phyloP scores from a whole-genome alignment of 2,113 vertebrate species.

The Danio rerio region DNA sequence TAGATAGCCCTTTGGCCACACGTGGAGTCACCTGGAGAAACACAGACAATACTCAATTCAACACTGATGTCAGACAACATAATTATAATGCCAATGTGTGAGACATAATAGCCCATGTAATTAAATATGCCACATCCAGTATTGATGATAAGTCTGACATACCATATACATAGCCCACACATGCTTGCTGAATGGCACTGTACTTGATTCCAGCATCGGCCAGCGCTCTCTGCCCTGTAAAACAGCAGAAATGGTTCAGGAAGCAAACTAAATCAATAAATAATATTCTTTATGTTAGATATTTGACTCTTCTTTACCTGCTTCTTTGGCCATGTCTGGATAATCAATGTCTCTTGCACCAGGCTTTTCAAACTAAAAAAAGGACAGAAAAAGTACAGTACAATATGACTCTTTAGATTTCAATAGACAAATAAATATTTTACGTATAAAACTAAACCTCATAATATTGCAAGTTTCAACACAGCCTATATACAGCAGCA shows the following conservation, averaged over 20 bases:
- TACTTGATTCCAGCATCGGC: constrained; percentile 90
- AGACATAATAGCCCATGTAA: not conserved
- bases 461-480: too few species aligned
- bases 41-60: not conserved
- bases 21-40: constrained; percentile 86
- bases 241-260: constrained; percentile 10
- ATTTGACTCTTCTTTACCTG: constrained; percentile 77
- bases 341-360: constrained; percentile 78
- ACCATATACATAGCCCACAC: constrained; percentile 95
- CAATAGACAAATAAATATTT: too few species aligned
- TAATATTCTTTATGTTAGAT: not conserved
- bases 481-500: too few species aligned
- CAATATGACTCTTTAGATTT: too few species aligned
- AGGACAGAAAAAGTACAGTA: not conserved
- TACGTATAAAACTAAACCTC: too few species aligned
- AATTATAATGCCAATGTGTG: not conserved
- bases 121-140: not conserved
- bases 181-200: constrained; percentile 88
- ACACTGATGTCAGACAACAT: not conserved
- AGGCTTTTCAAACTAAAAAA: constrained; percentile 87
- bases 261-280: not conserved
- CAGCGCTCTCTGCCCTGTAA: constrained; percentile 86
- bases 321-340: constrained; percentile 93
- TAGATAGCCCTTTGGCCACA: constrained; percentile 94
- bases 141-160: constrained; percentile 3